phyloP scores from a whole-genome alignment of 2,888 invertebrate genomes.

The Lacanobia wlatinum region DNA sequence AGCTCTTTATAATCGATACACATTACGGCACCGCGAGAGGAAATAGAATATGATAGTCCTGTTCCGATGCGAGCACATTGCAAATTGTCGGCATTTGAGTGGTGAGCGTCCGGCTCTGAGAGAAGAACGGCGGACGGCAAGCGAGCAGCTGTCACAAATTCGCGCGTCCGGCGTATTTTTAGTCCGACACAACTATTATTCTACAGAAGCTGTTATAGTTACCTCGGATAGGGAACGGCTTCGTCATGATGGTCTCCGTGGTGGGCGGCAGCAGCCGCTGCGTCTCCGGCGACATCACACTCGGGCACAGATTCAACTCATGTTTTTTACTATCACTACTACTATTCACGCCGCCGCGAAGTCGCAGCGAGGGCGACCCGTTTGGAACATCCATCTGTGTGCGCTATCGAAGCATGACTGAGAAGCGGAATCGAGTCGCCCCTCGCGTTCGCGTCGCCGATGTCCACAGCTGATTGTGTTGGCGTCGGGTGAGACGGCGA shows the following conservation, averaged over 20 bases:
- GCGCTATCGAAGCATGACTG: slow-evolving; percentile 86
- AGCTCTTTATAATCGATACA: slow-evolving; percentile 45
- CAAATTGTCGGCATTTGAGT: slow-evolving; percentile 60
- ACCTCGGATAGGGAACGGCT: slow-evolving; percentile 97
- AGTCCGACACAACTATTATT: slow-evolving; percentile 69
- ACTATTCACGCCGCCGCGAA: slow-evolving; percentile 84
- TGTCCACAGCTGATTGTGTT: slow-evolving; percentile 61
- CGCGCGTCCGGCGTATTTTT: slow-evolving; percentile 76
- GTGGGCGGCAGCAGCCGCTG: slow-evolving; percentile 94
- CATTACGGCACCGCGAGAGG: slow-evolving; percentile 31
- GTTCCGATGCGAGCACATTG: slow-evolving; percentile 51
- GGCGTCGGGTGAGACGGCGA: slow-evolving; percentile 48
- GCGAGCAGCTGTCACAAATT: slow-evolving; percentile 71
- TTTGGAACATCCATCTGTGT: slow-evolving; percentile 84
- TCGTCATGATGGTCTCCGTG: slow-evolving; percentile 96
- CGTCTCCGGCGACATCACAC: slow-evolving; percentile 93
- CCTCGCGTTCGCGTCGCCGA: slow-evolving; percentile 27
- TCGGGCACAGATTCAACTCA: slow-evolving; percentile 92
- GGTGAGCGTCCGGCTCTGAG: slow-evolving; percentile 50
- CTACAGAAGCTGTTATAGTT: slow-evolving; percentile 67
- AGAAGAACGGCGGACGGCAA: slow-evolving; percentile 29
- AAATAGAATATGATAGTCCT: slow-evolving; percentile 48
- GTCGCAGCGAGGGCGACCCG: slow-evolving; percentile 87
- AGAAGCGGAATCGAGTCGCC: slow-evolving; percentile 40
- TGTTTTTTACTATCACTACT: slow-evolving; percentile 85